Conservation (phyloP, 2,888 invertebrate genomes). For the Epiblema foenella region DNA sequence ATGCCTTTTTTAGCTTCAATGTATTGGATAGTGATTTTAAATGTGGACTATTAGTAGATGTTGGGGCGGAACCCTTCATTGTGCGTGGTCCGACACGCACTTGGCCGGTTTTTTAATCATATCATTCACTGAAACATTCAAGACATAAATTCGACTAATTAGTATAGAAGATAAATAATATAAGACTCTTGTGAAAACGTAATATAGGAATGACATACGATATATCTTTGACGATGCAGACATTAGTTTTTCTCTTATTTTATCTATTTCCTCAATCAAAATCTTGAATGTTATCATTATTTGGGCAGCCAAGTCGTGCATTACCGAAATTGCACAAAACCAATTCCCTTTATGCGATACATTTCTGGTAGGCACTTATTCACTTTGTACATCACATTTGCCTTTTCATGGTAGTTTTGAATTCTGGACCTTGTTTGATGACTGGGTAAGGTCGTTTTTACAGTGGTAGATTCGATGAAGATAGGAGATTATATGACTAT, state of each 20-base stretch:
- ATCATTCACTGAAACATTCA: too few species aligned
- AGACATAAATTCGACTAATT: too few species aligned
- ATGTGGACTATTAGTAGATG: too few species aligned
- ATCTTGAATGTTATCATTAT: conserved; percentile 61
- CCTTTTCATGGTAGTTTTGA: background rate
- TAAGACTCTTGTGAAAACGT: too few species aligned
- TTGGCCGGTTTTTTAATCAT: too few species aligned
- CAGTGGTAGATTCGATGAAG: background rate
- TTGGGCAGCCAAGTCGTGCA: conserved; percentile 74
- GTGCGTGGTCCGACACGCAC: too few species aligned
- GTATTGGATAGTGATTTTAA: too few species aligned
- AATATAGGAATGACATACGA: too few species aligned
- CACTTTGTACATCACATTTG: conserved; percentile 1
- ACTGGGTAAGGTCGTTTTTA: background rate
- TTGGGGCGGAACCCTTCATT: too few species aligned
- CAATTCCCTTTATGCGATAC: conserved; percentile 77
- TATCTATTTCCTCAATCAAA: conserved; percentile 69
- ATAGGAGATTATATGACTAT: conserved; percentile 53
- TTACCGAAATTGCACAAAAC: conserved; percentile 79
- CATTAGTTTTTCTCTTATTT: conserved; percentile 49
- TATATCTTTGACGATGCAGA: conserved; percentile 22
- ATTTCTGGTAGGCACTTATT: conserved; percentile 42
- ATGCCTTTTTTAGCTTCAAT: too few species aligned
- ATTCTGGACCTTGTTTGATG: background rate
- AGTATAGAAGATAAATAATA: too few species aligned